Evolutionary conservation across 2,888 invertebrate species (phyloP).

Genomic region (Oegoconia quadripuncta): DNA sequence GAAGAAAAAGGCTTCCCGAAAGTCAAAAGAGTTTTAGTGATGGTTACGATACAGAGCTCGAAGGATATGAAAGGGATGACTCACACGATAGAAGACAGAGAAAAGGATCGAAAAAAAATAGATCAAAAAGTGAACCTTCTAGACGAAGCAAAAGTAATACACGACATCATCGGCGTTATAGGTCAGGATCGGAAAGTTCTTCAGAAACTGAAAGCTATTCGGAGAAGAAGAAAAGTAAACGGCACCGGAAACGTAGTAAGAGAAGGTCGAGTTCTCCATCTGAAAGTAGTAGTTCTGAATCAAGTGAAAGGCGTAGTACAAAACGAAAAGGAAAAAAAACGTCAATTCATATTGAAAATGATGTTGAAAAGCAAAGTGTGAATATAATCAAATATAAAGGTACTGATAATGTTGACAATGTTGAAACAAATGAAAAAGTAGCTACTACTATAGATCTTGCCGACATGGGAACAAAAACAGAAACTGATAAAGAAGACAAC

Average conservation of each 20-base stretch:
- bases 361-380: constrained; percentile 65
- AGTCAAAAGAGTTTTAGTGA: constrained; percentile 73
- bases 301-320: constrained; percentile 57
- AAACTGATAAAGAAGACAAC: constrained; percentile 39
- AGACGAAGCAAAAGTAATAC: constrained; percentile 49
- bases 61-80: constrained; percentile 40
- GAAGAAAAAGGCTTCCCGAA: constrained; percentile 52
- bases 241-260: constrained; percentile 59
- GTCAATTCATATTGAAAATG: constrained; percentile 67
- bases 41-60: constrained; percentile 68
- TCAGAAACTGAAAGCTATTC: constrained; percentile 54
- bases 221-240: constrained; percentile 62
- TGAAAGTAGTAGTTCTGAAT: constrained; percentile 66
- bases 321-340: constrained; percentile 71
- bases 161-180: constrained; percentile 44
- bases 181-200: constrained; percentile 56
- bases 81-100: constrained; percentile 41
- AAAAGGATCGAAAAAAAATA: constrained; percentile 50
- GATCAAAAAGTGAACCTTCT: constrained; percentile 73
- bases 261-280: constrained; percentile 64
- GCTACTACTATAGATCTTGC: constrained; percentile 25
- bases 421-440: constrained; percentile 37
- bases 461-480: constrained; percentile 38
- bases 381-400: constrained; percentile 68
- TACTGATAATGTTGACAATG: constrained; percentile 31